Percentiles rank a stretch among this genome's conserved stretches.
These are phyloP conservation scores for Urocynchramus pylzowi DNA, from an alignment of 2,113 vertebrate genomes.

Conservation along the genomic window DNA sequence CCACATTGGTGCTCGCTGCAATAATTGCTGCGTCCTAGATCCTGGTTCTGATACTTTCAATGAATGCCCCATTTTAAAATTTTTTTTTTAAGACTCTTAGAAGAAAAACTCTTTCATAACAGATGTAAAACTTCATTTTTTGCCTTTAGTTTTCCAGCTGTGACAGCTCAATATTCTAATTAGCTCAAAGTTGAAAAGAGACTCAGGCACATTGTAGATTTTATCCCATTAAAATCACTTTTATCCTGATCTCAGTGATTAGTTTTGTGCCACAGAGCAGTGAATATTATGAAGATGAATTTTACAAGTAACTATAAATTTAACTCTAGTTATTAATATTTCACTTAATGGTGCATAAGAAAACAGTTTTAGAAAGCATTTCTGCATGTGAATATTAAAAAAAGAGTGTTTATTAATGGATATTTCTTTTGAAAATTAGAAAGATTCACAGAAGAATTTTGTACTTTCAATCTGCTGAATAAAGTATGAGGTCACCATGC, in stretches of 20 bases:
- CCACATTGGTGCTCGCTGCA: neutral
- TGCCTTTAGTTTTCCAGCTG: neutral
- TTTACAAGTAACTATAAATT: neutral
- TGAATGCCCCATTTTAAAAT: neutral
- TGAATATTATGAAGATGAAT: neutral
- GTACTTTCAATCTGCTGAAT: neutral
- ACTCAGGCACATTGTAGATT: rapidly evolving
- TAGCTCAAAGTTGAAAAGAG: neutral
- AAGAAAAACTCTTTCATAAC: neutral
- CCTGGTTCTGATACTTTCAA: neutral
- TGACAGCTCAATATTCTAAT: neutral
- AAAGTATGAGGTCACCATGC: neutral
- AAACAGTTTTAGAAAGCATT: neutral
- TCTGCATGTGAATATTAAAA: neutral
- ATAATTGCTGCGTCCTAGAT: neutral
- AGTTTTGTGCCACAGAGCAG: neutral
- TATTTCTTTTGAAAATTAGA: neutral
- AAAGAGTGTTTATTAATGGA: neutral
- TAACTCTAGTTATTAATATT: neutral
- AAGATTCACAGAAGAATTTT: neutral
- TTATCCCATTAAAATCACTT: neutral
- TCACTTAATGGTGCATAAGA: neutral
- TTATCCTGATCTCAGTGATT: neutral
- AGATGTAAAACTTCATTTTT: neutral
- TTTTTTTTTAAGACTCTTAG: neutral